A percentile compares a stretch with the other conserved stretches of the same genome.
Evolutionary conservation across 1,140 invertebrate species (phyloP).

Genomic region (Diabrotica virgifera): DNA sequence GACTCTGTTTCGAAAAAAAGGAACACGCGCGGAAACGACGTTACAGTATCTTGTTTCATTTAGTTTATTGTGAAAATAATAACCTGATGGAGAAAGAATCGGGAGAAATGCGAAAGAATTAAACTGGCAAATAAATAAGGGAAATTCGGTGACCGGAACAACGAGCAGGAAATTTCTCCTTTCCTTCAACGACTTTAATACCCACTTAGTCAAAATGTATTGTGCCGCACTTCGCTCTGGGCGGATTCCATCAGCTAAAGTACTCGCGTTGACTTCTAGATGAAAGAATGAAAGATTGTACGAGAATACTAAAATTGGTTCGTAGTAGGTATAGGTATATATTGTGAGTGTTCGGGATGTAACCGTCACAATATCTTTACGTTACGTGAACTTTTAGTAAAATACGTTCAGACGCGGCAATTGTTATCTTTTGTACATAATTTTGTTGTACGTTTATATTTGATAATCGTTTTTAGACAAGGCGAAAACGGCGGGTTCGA

Average conservation of each 20-base stretch:
- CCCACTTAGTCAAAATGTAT: constrained; percentile 7
- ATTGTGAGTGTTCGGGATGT: too few species aligned
- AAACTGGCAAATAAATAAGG: constrained; percentile 13
- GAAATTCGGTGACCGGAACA: constrained; percentile 7
- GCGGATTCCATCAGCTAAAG: neutral
- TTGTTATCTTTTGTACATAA: too few species aligned
- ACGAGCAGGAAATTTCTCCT: neutral
- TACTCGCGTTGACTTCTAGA: constrained; percentile 1
- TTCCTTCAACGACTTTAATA: constrained; percentile 5
- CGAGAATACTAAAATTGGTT: too few species aligned
- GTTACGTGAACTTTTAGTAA: too few species aligned
- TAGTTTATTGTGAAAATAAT: constrained; percentile 7
- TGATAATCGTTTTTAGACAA: too few species aligned
- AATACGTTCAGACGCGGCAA: too few species aligned
- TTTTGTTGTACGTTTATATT: too few species aligned
- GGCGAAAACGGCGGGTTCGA: too few species aligned
- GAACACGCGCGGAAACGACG: neutral
- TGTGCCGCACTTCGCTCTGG: neutral
- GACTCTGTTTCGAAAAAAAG: neutral
- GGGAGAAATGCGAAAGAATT: constrained; percentile 9
- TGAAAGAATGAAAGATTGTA: neutral
- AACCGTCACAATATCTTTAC: too few species aligned
- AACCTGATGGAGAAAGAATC: constrained; percentile 9
- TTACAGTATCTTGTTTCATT: neutral
- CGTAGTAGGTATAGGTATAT: too few species aligned